phyloP scores from a whole-genome alignment of 2,113 vertebrate species.

The Nycticryphes semicollaris region DNA sequence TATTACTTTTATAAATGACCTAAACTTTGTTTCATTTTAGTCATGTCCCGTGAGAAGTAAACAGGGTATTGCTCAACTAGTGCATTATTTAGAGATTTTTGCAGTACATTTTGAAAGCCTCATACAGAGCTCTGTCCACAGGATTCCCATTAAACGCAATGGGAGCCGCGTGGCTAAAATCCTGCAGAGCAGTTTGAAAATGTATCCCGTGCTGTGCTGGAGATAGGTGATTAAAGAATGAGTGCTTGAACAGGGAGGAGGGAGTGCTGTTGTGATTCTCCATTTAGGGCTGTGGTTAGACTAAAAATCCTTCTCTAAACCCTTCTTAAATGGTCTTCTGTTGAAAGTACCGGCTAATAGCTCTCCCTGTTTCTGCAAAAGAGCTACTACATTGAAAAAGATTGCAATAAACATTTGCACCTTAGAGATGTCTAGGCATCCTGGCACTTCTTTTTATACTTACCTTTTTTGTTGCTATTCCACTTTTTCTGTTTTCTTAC shows the following conservation, averaged over 20 bases:
- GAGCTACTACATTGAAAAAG: not conserved
- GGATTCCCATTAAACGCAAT: constrained; percentile 67
- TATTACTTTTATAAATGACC: not conserved
- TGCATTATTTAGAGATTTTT: constrained; percentile 65
- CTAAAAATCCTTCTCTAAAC: not conserved
- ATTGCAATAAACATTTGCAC: not conserved
- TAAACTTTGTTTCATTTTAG: constrained; percentile 16
- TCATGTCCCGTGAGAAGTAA: constrained; percentile 4
- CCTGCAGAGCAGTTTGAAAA: constrained; percentile 44
- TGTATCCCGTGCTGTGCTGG: constrained; percentile 52
- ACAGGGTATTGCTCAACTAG: constrained; percentile 33
- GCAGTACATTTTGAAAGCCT: constrained; percentile 44
- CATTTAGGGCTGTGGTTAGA: not conserved
- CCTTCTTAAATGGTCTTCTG: not conserved
- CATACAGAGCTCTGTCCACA: constrained; percentile 13
- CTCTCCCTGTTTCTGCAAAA: not conserved
- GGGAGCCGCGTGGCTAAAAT: constrained; percentile 46
- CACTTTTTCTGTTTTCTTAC: not conserved
- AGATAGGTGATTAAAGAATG: constrained; percentile 56
- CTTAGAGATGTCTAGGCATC: not conserved
- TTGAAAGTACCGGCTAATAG: not conserved
- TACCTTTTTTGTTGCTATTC: not conserved
- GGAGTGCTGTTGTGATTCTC: constrained; percentile 2
- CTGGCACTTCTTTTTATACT: not conserved
- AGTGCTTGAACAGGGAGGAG: constrained; percentile 11